Conservation (phyloP, 2,113 vertebrate genomes). For the Leptobrachium ailaonicum region DNA sequence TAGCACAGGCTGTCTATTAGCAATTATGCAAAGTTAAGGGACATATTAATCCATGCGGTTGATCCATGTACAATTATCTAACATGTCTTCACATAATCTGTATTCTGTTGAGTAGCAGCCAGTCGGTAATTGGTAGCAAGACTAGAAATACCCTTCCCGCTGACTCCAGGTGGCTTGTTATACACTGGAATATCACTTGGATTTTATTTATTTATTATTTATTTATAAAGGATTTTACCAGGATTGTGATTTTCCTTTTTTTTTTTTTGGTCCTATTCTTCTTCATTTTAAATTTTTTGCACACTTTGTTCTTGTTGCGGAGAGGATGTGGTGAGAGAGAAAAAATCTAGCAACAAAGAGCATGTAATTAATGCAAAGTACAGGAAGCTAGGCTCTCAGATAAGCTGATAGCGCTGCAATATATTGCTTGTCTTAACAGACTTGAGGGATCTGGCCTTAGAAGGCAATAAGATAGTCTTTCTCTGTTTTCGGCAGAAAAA, state of each 20-base stretch:
- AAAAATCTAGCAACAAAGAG: constrained; percentile 50
- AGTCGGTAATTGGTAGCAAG: not conserved
- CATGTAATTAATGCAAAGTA: constrained; percentile 58
- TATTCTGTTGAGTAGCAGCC: not conserved
- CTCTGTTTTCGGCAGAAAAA: constrained; percentile 12
- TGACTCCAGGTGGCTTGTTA: not conserved
- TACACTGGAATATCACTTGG: not conserved
- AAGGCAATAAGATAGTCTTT: constrained; percentile 35
- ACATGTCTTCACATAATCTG: not conserved
- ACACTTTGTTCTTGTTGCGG: constrained; percentile 26
- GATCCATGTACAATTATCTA: not conserved
- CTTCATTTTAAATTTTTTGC: constrained; percentile 18
- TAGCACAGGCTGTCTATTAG: not conserved
- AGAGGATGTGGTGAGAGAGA: not conserved
- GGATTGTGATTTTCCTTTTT: not conserved
- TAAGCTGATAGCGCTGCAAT: constrained; percentile 52
- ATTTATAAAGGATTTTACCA: not conserved
- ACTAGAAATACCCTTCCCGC: constrained; percentile 35
- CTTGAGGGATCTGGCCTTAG: constrained; percentile 43
- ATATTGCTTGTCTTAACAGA: constrained; percentile 56
- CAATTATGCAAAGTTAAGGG: not conserved
- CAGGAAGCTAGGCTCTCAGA: constrained; percentile 54
- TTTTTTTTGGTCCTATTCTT: constrained; percentile 7
- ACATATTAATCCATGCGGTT: not conserved
- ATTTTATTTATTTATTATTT: not conserved